Evolutionary conservation across 2,797 vertebrate genomes (phyloP).

Genomic region (Aselliscus stoliczkanus): DNA sequence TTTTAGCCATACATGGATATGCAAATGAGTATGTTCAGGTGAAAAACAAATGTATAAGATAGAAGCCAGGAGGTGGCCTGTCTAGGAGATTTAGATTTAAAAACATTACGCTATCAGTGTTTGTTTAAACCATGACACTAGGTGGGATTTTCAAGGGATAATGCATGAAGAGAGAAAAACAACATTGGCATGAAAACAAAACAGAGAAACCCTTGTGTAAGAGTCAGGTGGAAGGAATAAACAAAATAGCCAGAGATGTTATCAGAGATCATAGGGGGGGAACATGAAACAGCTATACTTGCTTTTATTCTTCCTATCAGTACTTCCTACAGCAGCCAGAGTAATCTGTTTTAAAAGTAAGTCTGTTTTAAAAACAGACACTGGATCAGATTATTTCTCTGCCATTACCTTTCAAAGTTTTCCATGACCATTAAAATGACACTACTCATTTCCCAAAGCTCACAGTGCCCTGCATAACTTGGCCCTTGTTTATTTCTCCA

Average conservation of each 20-base stretch:
- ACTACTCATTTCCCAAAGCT: background rate
- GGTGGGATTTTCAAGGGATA: background rate
- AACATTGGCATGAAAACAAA: background rate
- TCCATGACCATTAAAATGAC: background rate
- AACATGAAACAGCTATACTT: background rate
- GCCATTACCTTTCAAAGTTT: background rate
- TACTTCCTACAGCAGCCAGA: background rate
- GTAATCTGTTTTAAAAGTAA: too few relatives aligned
- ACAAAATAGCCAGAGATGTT: background rate
- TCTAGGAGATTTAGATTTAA: conserved; percentile 35
- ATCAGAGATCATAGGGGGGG: background rate
- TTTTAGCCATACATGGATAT: conserved; percentile 20
- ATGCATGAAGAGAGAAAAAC: background rate
- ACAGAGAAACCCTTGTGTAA: background rate
- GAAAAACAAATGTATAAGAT: conserved; percentile 9
- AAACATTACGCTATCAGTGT: background rate
- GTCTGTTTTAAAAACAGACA: background rate
- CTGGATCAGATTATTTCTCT: background rate
- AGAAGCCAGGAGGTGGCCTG: background rate
- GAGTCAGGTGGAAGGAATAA: background rate
- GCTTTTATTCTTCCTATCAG: background rate
- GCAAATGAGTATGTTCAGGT: conserved; percentile 33
- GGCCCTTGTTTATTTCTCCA: background rate
- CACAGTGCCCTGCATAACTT: background rate
- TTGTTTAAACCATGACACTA: background rate